Evolutionary conservation across 2,797 vertebrate genomes (phyloP).

Genomic region (Staurois parvus): DNA sequence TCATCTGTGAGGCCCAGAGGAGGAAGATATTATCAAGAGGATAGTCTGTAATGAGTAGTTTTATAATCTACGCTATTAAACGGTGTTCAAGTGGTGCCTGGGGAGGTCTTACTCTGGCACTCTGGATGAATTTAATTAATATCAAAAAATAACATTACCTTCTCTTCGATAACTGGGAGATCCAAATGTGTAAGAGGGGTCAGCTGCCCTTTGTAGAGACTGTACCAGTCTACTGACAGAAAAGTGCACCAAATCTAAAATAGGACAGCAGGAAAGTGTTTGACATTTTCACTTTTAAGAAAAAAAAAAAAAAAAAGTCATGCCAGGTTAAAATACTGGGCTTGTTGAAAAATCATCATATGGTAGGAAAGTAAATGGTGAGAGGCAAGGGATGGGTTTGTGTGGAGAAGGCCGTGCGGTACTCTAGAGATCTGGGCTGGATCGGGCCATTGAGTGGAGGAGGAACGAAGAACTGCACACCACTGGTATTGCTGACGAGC

Average conservation of each 20-base stretch:
- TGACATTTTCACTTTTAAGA: neutral
- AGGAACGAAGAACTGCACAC: too few species aligned
- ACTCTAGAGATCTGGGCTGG: too few species aligned
- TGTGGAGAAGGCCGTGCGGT: too few species aligned
- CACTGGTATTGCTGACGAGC: too few species aligned
- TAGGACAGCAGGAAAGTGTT: neutral
- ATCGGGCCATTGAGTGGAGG: too few species aligned
- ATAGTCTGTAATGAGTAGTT: constrained; percentile 40
- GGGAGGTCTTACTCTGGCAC: neutral
- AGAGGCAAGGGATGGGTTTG: too few species aligned
- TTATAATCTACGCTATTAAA: constrained; percentile 53
- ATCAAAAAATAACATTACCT: neutral
- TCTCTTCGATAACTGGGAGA: too few species aligned
- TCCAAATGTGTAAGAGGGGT: neutral
- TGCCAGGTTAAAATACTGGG: neutral
- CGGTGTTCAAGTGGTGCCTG: neutral
- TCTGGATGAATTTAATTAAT: constrained; percentile 43
- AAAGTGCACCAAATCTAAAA: neutral
- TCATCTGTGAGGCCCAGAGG: constrained; percentile 55
- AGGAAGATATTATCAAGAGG: constrained; percentile 5
- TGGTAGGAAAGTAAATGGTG: neutral
- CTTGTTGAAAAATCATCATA: neutral
- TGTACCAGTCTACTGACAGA: neutral
- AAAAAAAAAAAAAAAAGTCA: too few species aligned
- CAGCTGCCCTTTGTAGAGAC: neutral